phyloP scores from a whole-genome alignment of 2,113 vertebrate species.

The Suncus etruscus region DNA sequence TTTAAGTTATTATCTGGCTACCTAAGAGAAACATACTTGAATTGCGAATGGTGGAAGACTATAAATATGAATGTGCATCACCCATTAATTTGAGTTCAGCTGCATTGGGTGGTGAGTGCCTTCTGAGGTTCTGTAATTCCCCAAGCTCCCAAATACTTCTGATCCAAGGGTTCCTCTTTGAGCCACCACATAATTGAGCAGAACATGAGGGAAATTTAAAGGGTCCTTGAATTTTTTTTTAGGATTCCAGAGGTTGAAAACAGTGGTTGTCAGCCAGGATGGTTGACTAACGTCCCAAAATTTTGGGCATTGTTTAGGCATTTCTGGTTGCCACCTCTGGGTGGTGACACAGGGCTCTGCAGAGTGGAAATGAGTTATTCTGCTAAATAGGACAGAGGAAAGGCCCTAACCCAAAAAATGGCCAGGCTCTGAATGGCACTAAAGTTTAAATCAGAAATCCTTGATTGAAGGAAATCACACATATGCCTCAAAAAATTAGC shows the following conservation, averaged over 20 bases:
- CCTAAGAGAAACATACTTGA: not conserved
- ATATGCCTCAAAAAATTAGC: not conserved
- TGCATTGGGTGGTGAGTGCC: not conserved
- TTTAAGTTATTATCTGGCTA: too few relatives aligned
- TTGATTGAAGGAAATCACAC: not conserved
- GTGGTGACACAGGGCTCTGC: not conserved
- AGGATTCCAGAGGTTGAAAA: constrained; percentile 52
- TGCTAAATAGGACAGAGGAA: not conserved
- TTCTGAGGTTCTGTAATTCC: not conserved
- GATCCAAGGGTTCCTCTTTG: not conserved
- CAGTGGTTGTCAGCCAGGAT: not conserved
- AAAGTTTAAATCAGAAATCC: not conserved
- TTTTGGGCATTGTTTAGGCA: constrained; percentile 17
- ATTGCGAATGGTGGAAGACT: not conserved
- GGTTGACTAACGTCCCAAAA: not conserved
- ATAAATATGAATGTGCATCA: not conserved
- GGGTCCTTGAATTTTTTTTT: not conserved
- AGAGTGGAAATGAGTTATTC: not conserved
- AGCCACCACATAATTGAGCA: not conserved
- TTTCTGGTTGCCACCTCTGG: not conserved
- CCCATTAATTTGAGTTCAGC: not conserved
- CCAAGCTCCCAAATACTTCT: not conserved
- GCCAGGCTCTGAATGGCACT: not conserved
- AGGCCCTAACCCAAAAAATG: not conserved
- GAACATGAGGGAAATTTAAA: not conserved